These are phyloP conservation scores for Falcaria lacertinaria DNA, from an alignment of 2,888 invertebrate species.

Conservation along the genomic window DNA sequence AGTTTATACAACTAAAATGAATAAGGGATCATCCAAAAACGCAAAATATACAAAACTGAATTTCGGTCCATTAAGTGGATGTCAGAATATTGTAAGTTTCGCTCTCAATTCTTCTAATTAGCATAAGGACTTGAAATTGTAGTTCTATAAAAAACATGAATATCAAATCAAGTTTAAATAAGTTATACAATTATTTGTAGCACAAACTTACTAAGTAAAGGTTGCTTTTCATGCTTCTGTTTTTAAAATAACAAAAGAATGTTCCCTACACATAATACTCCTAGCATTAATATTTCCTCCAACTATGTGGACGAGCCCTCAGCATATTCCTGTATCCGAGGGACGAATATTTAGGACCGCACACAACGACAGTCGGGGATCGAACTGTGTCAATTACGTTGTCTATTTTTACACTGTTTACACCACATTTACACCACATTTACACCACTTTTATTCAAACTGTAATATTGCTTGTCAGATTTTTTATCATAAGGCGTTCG, in stretches of 20 bases:
- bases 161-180: too few species aligned
- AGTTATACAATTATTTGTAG: too few species aligned
- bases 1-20: not conserved
- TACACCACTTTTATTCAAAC: not conserved
- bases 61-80: too few species aligned
- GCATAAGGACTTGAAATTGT: too few species aligned
- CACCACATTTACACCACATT: not conserved
- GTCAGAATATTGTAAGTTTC: too few species aligned
- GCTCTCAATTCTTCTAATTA: too few species aligned
- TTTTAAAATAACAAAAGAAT: too few species aligned
- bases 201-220: too few species aligned
- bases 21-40: not conserved
- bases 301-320: conserved; percentile 9
- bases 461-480: not conserved
- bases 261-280: too few species aligned
- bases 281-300: not conserved
- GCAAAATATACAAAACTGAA: too few species aligned
- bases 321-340: conserved; percentile 4
- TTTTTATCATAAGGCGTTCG: not conserved
- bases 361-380: conserved; percentile 48
- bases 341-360: conserved; percentile 38
- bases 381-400: conserved; percentile 56
- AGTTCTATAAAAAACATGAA: too few species aligned
- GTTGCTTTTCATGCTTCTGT: too few species aligned
- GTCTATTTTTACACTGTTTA: conserved; percentile 44